Base-by-base conservation (phyloP, 2,113 vertebrate species). In the Ammodytes marinus region DNA sequence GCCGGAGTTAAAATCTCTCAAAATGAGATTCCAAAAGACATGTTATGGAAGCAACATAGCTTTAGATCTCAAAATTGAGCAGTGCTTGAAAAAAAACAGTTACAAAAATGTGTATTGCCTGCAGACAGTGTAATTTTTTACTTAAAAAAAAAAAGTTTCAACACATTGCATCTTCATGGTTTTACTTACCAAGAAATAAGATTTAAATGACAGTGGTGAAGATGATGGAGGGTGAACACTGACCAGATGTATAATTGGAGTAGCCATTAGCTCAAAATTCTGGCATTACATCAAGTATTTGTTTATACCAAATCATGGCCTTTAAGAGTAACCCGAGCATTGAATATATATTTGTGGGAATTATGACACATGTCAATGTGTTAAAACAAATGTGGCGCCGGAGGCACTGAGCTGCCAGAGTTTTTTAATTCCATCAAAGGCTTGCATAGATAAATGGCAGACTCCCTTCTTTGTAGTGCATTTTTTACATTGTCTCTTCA, bases 361-460 rank as follows among this genome's bases (percentile, higher is more conserved):
- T 89, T 77, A 77, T 89, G 91, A 90, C 88, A 88, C 82, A 83
- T 87, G 88, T 91, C 89, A 89, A 45, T 81, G 81, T 85, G 80
- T 80, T 81, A 89, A 86, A 92, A 83, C 81, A 89, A 86, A 88
- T 73, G 64, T 69, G 74, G 19, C 10, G 88, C 84, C 67, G 65
- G 81, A 61, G 87, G 91, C 89, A 64, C 53, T 35, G 47, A 88
- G 84, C 90, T 81, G 86, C 81, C 84, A 82, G 72, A 89, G 72
- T 89, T 89, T 88, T 27, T 91, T 93, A 93, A 93, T 95, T 95
- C 94, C 91, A 92, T 94, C 92, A 93, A 93, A 95, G 90, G 88
- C 89, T 94, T 84, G 76, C 79, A 57, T 74, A 88, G 91, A 93
- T 91, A 89, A 91, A 92, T 86, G 83, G 86, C 77, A 70, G 73